phyloP scores from a whole-genome alignment of 1,140 invertebrate species.

The Ephestia elutella region DNA sequence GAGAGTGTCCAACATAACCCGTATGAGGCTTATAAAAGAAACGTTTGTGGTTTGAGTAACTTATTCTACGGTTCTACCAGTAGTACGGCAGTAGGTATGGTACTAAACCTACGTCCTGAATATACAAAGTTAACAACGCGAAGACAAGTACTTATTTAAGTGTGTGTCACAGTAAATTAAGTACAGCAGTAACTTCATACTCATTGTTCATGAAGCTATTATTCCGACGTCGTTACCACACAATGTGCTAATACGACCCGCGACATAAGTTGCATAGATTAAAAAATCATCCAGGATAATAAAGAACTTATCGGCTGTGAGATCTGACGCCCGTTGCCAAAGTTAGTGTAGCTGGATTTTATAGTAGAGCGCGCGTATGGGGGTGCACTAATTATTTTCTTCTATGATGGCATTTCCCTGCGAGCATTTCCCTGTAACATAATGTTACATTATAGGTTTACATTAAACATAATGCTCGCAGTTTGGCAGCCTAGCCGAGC shows the following conservation, averaged over 20 bases:
- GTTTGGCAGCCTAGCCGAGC: too few relatives aligned
- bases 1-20: too few relatives aligned
- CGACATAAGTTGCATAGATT: constrained; percentile 51
- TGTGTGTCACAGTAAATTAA: constrained; percentile 12
- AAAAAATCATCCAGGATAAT: constrained; percentile 71
- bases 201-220: constrained; percentile 41
- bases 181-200: constrained; percentile 5
- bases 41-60: too few relatives aligned
- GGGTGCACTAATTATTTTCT: too few relatives aligned
- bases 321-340: constrained; percentile 51
- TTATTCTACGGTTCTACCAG: too few relatives aligned
- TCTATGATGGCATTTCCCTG: too few relatives aligned
- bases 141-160: background rate
- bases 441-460: too few relatives aligned
- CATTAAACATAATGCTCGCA: too few relatives aligned
- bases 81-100: too few relatives aligned
- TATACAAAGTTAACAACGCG: constrained; percentile 10
- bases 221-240: constrained; percentile 20
- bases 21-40: too few relatives aligned
- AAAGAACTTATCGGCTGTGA: constrained; percentile 68
- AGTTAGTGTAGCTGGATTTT: background rate
- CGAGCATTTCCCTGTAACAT: too few relatives aligned
- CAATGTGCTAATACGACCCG: constrained; percentile 35
- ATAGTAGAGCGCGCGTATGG: background rate
- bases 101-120: too few relatives aligned